Percentiles rank a stretch among this genome's conserved stretches.
Conservation (phyloP, 2,888 invertebrate genomes). For the Digitonthophagus gazella region DNA sequence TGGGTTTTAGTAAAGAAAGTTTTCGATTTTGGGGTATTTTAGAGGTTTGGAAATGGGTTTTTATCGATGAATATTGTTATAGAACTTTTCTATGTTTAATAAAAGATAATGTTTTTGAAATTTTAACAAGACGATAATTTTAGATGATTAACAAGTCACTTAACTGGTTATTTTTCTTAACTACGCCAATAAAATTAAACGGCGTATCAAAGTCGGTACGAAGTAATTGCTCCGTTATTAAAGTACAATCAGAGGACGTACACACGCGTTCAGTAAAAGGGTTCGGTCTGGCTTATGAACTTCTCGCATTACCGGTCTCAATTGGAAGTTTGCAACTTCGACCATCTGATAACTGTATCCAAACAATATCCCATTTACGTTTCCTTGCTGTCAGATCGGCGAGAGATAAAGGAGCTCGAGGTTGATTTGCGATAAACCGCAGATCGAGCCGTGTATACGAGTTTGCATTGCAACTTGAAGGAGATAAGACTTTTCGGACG, state of each 20-base stretch:
- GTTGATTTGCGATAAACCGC: background rate
- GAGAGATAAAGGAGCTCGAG: background rate
- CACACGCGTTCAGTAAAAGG: constrained; percentile 1
- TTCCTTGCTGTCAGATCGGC: background rate
- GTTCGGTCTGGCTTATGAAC: background rate
- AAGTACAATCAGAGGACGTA: constrained; percentile 22
- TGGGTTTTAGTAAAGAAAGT: background rate
- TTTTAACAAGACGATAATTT: background rate
- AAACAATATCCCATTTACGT: constrained; percentile 6
- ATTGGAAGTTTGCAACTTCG: constrained; percentile 10
- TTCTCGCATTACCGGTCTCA: constrained; percentile 8
- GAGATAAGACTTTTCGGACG: background rate
- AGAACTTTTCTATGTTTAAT: no score
- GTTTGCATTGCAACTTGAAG: background rate
- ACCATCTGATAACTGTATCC: constrained; percentile 7
- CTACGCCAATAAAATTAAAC: constrained; percentile 20
- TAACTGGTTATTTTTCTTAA: constrained; percentile 9
- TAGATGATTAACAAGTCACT: constrained; percentile 4
- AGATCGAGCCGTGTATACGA: background rate
- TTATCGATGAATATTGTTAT: background rate
- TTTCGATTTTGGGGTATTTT: background rate
- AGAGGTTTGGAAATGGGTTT: background rate
- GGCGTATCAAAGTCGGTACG: constrained; percentile 17
- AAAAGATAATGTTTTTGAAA: no score
- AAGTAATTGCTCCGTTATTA: constrained; percentile 22